Evolutionary conservation across 2,888 invertebrate species (phyloP).

Genomic region (Acronicta leporina): DNA sequence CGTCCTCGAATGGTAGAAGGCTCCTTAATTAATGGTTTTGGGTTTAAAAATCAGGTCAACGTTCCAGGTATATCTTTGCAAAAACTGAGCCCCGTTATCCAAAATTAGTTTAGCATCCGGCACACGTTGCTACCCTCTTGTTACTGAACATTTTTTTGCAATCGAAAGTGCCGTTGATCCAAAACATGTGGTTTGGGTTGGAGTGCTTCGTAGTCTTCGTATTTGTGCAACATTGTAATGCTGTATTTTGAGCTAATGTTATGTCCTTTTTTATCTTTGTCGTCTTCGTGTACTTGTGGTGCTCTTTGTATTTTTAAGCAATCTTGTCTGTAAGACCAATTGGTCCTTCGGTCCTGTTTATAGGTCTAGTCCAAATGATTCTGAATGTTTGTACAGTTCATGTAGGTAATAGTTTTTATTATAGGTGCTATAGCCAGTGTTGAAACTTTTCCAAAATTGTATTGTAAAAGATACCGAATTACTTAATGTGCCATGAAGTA

Average conservation of each 20-base stretch:
- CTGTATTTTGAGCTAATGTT: slow-evolving; percentile 19
- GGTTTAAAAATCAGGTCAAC: background rate
- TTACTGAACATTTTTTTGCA: slow-evolving; percentile 61
- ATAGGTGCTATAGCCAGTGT: background rate
- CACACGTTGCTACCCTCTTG: slow-evolving; percentile 61
- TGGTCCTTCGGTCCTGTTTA: background rate
- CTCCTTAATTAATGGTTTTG: no score
- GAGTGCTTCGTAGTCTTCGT: slow-evolving; percentile 23
- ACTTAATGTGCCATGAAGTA: slow-evolving; percentile 10
- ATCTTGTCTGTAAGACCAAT: background rate
- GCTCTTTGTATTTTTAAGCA: background rate
- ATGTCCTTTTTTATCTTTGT: slow-evolving; percentile 4
- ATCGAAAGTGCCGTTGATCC: slow-evolving; percentile 57
- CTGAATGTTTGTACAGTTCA: background rate
- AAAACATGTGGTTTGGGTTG: slow-evolving; percentile 49
- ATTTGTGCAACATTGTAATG: slow-evolving; percentile 51
- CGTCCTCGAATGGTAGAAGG: no score
- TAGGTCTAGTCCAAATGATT: background rate
- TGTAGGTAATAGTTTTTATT: background rate
- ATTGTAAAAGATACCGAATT: slow-evolving; percentile 3
- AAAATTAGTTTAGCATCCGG: slow-evolving; percentile 74
- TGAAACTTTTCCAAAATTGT: background rate
- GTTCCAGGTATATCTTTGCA: slow-evolving; percentile 31
- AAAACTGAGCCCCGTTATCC: slow-evolving; percentile 66
- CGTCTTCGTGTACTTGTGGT: background rate